Conservation (phyloP, 1,140 invertebrate species). For the Cydia amplana region DNA sequence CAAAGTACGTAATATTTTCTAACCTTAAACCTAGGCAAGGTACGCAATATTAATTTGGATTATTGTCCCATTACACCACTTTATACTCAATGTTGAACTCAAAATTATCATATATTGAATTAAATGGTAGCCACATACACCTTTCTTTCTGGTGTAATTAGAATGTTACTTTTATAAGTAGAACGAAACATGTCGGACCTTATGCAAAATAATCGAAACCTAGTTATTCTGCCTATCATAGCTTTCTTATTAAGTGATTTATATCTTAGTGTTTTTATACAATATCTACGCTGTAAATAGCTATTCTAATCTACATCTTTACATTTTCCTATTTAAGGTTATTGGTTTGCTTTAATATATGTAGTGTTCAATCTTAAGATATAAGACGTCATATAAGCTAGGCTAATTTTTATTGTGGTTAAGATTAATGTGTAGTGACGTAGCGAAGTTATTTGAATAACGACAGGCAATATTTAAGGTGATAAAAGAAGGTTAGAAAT, state of each 20-base stretch:
- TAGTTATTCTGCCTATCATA: conserved; percentile 10
- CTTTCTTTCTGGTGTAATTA: not conserved
- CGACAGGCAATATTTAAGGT: conserved; percentile 49
- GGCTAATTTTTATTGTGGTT: conserved; percentile 37
- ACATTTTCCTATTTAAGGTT: conserved; percentile 12
- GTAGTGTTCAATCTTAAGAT: conserved; percentile 19
- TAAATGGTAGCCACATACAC: not conserved
- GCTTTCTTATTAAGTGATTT: conserved; percentile 20
- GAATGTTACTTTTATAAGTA: not conserved
- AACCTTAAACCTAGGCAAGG: no score
- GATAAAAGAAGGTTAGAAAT: conserved; percentile 44
- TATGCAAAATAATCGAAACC: conserved; percentile 16
- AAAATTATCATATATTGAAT: no score
- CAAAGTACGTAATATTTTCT: no score
- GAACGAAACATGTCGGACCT: conserved; percentile 12
- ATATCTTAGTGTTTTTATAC: conserved; percentile 27
- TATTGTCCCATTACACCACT: no score
- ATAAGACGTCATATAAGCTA: conserved; percentile 32
- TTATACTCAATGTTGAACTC: no score
- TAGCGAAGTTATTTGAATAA: conserved; percentile 39
- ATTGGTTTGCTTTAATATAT: conserved; percentile 23
- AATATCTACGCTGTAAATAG: conserved; percentile 25
- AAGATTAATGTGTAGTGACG: conserved; percentile 38
- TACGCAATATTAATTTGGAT: no score
- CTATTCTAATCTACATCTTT: conserved; percentile 13